Conservation (phyloP, 2,797 vertebrate species). For the Squalus acanthias region DNA sequence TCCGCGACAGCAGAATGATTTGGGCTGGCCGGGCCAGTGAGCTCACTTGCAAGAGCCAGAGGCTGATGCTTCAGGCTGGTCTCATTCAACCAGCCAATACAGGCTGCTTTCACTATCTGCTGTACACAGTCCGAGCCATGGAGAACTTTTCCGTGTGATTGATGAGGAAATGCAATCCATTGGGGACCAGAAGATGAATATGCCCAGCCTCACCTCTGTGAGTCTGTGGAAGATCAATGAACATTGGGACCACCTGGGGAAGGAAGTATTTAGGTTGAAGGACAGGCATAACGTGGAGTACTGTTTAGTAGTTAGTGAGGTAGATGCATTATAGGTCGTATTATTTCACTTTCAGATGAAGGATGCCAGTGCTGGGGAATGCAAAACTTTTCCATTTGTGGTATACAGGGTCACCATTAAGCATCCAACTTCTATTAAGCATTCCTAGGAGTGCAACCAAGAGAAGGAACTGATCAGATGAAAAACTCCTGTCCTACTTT, state of each 20-base stretch:
- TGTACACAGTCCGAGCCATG: too few relatives aligned
- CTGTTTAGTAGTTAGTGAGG: conserved; percentile 48
- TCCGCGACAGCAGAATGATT: conserved; percentile 53
- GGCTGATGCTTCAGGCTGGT: conserved; percentile 77
- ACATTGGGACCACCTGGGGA: conserved; percentile 85
- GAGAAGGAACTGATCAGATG: background rate
- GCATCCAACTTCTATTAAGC: background rate
- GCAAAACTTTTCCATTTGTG: background rate
- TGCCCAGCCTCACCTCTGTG: too few relatives aligned
- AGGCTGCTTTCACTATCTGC: too few relatives aligned
- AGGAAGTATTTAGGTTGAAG: conserved; percentile 76
- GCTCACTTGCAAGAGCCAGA: conserved; percentile 79
- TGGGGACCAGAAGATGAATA: too few relatives aligned
- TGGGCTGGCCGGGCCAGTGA: conserved; percentile 50
- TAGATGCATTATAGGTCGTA: background rate
- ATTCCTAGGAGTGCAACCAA: background rate
- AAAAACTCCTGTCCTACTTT: too few relatives aligned
- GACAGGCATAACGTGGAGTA: conserved; percentile 73
- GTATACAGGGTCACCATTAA: background rate
- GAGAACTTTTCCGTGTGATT: too few relatives aligned
- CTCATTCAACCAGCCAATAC: conserved; percentile 47
- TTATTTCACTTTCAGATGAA: too few relatives aligned
- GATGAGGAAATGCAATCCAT: too few relatives aligned
- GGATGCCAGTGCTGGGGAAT: background rate
- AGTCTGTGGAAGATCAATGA: conserved; percentile 74